Evolutionary conservation across 2,888 invertebrate species (phyloP).

Genomic region (Tachina fera): DNA sequence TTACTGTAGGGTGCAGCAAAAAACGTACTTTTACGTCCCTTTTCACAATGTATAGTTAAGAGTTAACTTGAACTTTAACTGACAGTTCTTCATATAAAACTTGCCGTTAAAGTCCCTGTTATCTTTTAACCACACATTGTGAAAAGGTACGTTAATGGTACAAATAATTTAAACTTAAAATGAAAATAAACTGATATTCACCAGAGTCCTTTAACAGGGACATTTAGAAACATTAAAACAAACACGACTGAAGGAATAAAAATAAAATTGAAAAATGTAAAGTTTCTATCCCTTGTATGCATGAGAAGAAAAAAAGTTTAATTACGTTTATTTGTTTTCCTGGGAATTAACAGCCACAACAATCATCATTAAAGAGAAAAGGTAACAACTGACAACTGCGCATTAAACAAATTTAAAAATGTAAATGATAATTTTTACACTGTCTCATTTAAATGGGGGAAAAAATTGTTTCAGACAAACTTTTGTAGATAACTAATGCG

Average conservation of each 20-base stretch:
- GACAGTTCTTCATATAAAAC: too few species aligned
- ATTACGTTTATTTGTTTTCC: background rate
- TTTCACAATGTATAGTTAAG: too few species aligned
- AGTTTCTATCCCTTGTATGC: background rate
- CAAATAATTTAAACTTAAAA: slow-evolving; percentile 45
- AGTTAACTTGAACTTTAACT: too few species aligned
- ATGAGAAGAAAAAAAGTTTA: background rate
- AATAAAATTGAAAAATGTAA: slow-evolving; percentile 9
- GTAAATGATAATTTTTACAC: background rate
- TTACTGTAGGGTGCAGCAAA: background rate
- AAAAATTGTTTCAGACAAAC: background rate
- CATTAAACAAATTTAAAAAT: background rate
- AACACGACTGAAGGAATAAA: slow-evolving; percentile 26
- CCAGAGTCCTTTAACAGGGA: slow-evolving; percentile 20
- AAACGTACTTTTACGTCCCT: slow-evolving; percentile 1
- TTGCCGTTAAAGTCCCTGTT: too few species aligned
- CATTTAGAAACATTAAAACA: slow-evolving; percentile 4
- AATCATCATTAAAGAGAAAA: background rate
- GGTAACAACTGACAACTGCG: background rate
- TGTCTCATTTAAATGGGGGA: background rate
- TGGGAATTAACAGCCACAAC: background rate
- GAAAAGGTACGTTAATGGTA: too few species aligned
- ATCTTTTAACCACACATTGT: too few species aligned
- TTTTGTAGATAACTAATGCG: too few species aligned
- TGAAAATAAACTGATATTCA: slow-evolving; percentile 47